Evolutionary conservation across 2,113 vertebrate species (phyloP).

Genomic region (Clarias magur): DNA sequence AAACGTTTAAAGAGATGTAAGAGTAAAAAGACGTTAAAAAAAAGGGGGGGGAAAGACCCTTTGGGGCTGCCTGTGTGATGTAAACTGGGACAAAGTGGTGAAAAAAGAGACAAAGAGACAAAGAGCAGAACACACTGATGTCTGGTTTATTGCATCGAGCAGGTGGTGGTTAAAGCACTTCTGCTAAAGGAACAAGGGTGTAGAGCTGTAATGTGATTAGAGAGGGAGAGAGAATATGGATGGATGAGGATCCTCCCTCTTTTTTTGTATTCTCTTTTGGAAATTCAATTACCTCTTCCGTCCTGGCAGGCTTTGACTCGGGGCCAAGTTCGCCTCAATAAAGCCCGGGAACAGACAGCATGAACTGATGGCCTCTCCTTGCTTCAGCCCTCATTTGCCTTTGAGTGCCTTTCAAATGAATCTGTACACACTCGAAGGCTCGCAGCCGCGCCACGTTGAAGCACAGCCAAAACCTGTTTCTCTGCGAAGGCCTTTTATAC

Average conservation of each 20-base stretch:
- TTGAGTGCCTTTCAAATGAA: constrained; percentile 39
- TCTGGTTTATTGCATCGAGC: constrained; percentile 51
- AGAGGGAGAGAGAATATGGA: constrained; percentile 23
- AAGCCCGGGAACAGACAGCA: constrained; percentile 35
- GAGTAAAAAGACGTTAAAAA: neutral
- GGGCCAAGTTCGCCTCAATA: constrained; percentile 48
- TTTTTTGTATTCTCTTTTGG: constrained; percentile 49
- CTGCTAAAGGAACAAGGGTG: constrained; percentile 32
- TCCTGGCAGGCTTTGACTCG: constrained; percentile 41
- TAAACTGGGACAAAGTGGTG: constrained; percentile 23
- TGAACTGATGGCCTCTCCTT: constrained; percentile 45
- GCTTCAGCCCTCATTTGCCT: constrained; percentile 41
- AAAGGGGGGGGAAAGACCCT: neutral
- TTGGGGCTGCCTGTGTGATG: constrained; percentile 8
- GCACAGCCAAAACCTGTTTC: neutral
- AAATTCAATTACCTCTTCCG: constrained; percentile 52
- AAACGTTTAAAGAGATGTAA: constrained; percentile 5
- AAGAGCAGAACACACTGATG: constrained; percentile 38
- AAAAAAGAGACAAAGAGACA: constrained; percentile 25
- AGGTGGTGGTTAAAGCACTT: constrained; percentile 51
- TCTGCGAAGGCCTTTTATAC: constrained; percentile 27
- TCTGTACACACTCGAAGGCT: constrained; percentile 38
- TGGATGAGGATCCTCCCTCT: constrained; percentile 24
- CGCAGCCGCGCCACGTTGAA: neutral
- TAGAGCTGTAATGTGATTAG: constrained; percentile 47